phyloP scores from a whole-genome alignment of 2,888 invertebrate genomes.

The Petrolisthes cinctipes region DNA sequence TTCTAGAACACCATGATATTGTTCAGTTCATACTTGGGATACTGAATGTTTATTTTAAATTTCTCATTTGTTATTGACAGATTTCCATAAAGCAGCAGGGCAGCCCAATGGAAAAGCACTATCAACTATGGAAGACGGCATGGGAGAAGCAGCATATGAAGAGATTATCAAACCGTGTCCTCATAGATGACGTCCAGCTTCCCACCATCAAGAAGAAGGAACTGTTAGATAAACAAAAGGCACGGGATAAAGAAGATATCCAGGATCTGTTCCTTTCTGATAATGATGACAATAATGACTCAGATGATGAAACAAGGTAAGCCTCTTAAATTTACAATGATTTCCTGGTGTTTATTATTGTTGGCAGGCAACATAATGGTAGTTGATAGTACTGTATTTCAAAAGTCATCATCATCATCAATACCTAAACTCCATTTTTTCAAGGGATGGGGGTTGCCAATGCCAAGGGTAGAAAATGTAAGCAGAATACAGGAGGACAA shows the following conservation, averaged over 20 bases:
- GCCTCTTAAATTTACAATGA: neutral
- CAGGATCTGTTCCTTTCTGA: constrained; percentile 40
- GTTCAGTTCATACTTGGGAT: too few relatives aligned
- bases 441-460: neutral
- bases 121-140: constrained; percentile 41
- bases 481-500: too few relatives aligned
- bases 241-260: constrained; percentile 28
- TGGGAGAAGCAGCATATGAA: constrained; percentile 43
- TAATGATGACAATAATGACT: constrained; percentile 42
- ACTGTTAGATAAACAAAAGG: constrained; percentile 39
- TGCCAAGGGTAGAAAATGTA: too few relatives aligned
- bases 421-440: neutral
- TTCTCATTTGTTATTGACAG: neutral
- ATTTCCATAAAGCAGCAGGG: constrained; percentile 37
- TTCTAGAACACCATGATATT: too few relatives aligned
- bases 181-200: constrained; percentile 35
- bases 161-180: constrained; percentile 20
- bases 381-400: neutral
- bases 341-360: neutral
- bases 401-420: neutral
- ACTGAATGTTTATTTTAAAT: too few relatives aligned
- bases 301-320: constrained; percentile 20
- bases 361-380: neutral
- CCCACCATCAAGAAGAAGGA: constrained; percentile 39
- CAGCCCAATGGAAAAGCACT: constrained; percentile 30